Base-by-base conservation (phyloP, 2,797 vertebrate species). In the Moxostoma hubbsi region DNA sequence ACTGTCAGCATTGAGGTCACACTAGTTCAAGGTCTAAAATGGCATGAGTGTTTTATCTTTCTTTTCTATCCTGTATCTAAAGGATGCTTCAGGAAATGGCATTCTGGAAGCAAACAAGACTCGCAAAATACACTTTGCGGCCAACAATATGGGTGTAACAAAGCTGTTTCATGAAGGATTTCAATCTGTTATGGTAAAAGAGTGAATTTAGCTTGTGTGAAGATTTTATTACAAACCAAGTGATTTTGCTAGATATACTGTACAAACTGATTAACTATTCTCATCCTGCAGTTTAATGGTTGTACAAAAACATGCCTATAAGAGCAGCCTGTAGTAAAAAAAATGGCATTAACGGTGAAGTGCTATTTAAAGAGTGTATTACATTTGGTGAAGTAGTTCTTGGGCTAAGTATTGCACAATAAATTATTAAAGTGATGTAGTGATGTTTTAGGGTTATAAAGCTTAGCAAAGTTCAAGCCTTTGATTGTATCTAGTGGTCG, bases 21-120 rank as follows among this genome's bases (percentile, higher is more conserved):
- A 9, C 71, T 71, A 67, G 87, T 89, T 90, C 88, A 93, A 89
- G 89, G 90, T 90, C 89, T 88, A 86, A 85, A 62, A 68, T 80
- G 83, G 63, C 11, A 16, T 43, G 61, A 59, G n/a, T 10, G 49
- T 77, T 63, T 70, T 18, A 43, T 76, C 54, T 58, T 9, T 5
- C 16, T 50, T 50, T 45, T 58, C 45, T 70, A 63, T n/a, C 46
- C n/a, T 54, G 36, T 0, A n/a, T 18, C 36, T 45, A 70, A n/a
- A n/a, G n/a, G n/a, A 9, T 15, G 66, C 45, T 53, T 49, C 49
- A 62, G 57, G 1, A 9, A 36, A 66, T 58, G 45, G n/a, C 47
- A 13, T 15, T 58, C 36, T 43, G 2, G 43, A 55, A 24, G 61
- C 46, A 66, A 66, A 12, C 58, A 61, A 61, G 36, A 61, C 6